Conservation (phyloP, 2,888 invertebrate genomes). For the Macropis europaea region DNA sequence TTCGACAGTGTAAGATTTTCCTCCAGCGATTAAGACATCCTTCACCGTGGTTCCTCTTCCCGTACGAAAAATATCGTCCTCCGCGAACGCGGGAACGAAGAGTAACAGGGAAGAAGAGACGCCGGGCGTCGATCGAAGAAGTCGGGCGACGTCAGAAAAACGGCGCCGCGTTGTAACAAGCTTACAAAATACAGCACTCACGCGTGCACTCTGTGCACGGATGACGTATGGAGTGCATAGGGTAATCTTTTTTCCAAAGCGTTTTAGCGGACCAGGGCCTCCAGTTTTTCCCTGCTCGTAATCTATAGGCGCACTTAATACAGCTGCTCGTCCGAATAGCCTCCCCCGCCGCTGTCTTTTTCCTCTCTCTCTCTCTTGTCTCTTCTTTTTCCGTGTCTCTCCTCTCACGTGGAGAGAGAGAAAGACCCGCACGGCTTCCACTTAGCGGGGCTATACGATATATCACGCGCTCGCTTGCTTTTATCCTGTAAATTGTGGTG, state of each 20-base stretch:
- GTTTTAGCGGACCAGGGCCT: conserved; percentile 72
- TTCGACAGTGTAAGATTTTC: too few species aligned
- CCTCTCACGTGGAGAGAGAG: neutral
- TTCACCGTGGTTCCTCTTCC: too few species aligned
- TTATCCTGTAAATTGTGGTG: conserved; percentile 51
- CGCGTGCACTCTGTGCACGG: conserved; percentile 28
- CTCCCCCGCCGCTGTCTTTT: conserved; percentile 43
- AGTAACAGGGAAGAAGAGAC: neutral
- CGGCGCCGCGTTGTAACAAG: conserved; percentile 1
- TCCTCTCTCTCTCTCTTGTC: neutral
- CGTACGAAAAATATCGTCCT: too few species aligned
- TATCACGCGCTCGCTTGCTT: conserved; percentile 72
- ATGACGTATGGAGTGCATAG: conserved; percentile 71
- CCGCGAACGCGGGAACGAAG: too few species aligned
- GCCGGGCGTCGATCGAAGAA: conserved; percentile 7
- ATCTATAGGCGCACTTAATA: conserved; percentile 79
- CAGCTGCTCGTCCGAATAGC: conserved; percentile 74
- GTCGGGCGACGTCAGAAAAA: conserved; percentile 30
- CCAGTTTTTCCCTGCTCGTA: conserved; percentile 66
- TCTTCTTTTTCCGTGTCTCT: conserved; percentile 25
- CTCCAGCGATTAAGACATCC: too few species aligned
- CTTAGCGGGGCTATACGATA: conserved; percentile 75
- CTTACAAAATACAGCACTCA: neutral
- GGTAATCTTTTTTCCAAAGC: conserved; percentile 69
- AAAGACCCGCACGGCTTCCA: conserved; percentile 62